Conservation (phyloP, 30 jellyfish, hydroid and myxozoan genomes). For the Turritopsis rubra region DNA sequence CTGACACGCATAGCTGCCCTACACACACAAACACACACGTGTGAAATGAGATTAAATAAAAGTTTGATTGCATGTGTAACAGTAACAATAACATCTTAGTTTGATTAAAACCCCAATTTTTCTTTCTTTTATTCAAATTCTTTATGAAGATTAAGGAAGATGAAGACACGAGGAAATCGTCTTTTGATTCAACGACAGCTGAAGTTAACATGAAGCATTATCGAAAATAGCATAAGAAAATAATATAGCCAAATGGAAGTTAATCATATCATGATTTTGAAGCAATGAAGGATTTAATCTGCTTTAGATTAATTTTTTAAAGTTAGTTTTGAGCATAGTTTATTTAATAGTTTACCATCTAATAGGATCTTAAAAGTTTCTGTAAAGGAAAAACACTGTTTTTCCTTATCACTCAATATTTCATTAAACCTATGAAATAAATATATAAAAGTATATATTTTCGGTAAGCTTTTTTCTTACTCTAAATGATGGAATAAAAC, state of each 20-base stretch:
- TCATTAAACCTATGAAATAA: too few relatives aligned
- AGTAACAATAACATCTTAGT: neutral
- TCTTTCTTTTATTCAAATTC: neutral
- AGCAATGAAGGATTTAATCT: neutral
- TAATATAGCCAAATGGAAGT: neutral
- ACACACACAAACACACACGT: neutral
- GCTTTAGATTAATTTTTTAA: too few relatives aligned
- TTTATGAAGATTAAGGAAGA: neutral
- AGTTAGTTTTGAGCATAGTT: too few relatives aligned
- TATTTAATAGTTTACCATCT: too few relatives aligned
- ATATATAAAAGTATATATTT: too few relatives aligned
- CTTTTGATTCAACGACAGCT: neutral
- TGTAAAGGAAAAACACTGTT: too few relatives aligned
- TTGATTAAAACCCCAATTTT: too few relatives aligned
- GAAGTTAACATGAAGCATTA: neutral
- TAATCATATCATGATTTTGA: too few relatives aligned
- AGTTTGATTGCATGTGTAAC: neutral
- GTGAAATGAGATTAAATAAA: neutral
- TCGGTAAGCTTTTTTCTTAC: too few relatives aligned
- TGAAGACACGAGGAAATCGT: neutral
- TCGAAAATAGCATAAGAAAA: neutral
- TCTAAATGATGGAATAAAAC: too few relatives aligned
- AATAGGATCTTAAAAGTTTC: too few relatives aligned
- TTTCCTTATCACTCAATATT: too few relatives aligned
- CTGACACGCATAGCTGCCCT: neutral